A percentile compares a stretch with the other conserved stretches of the same genome.
Conservation (phyloP, 2,113 vertebrate genomes). For the Leucosticte australis region DNA sequence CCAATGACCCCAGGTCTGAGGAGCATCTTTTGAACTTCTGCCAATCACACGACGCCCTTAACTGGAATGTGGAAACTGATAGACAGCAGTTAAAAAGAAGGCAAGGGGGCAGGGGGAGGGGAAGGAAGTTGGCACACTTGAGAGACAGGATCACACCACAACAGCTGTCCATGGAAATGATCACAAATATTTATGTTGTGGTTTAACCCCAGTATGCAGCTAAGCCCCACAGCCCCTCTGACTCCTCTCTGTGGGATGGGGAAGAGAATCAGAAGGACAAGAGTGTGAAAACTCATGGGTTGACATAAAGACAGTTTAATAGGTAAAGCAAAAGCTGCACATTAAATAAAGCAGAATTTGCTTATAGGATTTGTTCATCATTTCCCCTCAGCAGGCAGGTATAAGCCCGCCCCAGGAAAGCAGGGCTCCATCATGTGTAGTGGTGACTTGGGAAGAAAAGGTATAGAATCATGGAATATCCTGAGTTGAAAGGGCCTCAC, state of each 20-base stretch:
- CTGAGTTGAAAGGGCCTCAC: not conserved
- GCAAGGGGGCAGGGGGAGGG: too few species aligned
- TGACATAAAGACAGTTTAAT: not conserved
- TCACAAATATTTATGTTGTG: not conserved
- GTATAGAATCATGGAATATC: too few species aligned
- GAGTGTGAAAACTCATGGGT: not conserved
- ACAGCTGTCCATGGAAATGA: not conserved
- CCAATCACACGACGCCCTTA: too few species aligned
- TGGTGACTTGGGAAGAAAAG: not conserved
- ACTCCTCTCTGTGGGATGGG: not conserved
- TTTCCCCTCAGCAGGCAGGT: not conserved
- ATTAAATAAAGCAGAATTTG: not conserved
- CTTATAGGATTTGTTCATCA: not conserved
- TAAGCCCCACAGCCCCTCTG: not conserved
- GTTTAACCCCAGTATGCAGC: not conserved
- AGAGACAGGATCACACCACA: too few species aligned
- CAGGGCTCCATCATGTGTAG: fast-evolving
- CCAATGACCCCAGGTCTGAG: too few species aligned
- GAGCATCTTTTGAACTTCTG: too few species aligned
- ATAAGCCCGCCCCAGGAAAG: not conserved
- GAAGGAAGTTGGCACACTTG: too few species aligned
- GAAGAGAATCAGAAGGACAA: not conserved
- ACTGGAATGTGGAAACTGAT: too few species aligned
- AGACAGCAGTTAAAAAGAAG: too few species aligned
- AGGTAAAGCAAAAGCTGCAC: not conserved